A percentile compares a stretch with the other conserved stretches of the same genome.
Conservation (phyloP, 2,113 vertebrate species). For the Lanius ludovicianus region DNA sequence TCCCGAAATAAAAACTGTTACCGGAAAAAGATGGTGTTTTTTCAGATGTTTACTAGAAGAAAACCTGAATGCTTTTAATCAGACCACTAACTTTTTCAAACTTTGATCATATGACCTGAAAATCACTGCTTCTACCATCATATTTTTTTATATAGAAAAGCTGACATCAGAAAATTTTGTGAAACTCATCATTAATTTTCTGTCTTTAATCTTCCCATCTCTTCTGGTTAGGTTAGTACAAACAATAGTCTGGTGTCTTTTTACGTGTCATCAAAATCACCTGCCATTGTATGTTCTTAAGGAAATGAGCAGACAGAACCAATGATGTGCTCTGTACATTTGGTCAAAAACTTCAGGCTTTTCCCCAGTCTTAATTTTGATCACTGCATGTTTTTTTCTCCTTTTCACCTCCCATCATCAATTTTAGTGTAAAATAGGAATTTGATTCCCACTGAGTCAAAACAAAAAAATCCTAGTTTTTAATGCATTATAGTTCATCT, state of each 20-base stretch:
- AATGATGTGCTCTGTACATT: background rate
- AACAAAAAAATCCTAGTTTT: background rate
- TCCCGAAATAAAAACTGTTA: background rate
- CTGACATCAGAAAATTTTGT: background rate
- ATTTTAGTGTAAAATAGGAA: slow-evolving; percentile 9
- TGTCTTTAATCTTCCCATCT: background rate
- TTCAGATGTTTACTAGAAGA: background rate
- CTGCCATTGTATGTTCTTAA: background rate
- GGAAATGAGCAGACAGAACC: background rate
- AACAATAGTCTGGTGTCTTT: background rate
- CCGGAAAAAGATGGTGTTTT: accelerated
- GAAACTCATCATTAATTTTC: background rate
- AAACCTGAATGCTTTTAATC: background rate
- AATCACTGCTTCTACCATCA: background rate
- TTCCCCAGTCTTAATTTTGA: slow-evolving; percentile 34
- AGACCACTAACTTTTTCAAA: background rate
- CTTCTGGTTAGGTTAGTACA: background rate
- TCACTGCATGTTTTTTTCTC: background rate
- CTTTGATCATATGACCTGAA: background rate
- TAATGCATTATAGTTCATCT: background rate
- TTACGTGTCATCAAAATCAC: background rate
- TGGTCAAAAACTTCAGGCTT: slow-evolving; percentile 27
- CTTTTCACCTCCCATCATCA: background rate
- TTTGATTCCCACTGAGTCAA: background rate
- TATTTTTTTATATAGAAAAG: background rate